Evolutionary conservation across 1,140 invertebrate genomes (phyloP).

Genomic region (Drosophila lowei): DNA sequence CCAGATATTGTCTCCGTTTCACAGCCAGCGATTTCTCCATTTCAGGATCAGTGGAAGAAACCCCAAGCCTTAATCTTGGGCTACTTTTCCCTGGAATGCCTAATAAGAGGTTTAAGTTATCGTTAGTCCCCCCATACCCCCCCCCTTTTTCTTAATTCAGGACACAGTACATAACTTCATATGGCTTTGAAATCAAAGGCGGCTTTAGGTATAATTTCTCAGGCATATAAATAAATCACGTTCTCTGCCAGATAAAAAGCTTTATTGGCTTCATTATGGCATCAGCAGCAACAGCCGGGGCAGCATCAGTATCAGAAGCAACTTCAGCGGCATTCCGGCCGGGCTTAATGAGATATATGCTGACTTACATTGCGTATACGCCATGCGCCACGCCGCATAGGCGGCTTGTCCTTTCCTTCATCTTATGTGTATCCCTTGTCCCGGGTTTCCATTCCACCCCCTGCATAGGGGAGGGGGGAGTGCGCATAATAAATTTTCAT

Average conservation of each 20-base stretch:
- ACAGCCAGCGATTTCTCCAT: too few relatives aligned
- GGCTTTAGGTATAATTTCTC: constrained; percentile 61
- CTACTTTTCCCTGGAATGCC: neutral
- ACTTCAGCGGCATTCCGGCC: constrained; percentile 31
- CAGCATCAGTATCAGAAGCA: neutral
- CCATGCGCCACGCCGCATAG: constrained; percentile 27
- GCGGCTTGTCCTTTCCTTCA: constrained; percentile 34
- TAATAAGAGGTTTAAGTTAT: constrained; percentile 26
- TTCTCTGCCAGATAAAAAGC: constrained; percentile 75
- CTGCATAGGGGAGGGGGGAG: constrained; percentile 23
- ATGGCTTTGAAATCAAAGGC: constrained; percentile 67
- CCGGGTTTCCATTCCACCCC: neutral
- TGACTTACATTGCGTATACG: constrained; percentile 54
- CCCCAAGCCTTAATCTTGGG: too few relatives aligned
- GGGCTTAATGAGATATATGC: constrained; percentile 68
- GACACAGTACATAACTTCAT: neutral
- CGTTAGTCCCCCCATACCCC: neutral
- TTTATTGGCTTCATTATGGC: constrained; percentile 79
- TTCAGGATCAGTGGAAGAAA: too few relatives aligned
- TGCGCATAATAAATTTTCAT: constrained; percentile 80
- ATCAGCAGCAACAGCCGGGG: constrained; percentile 12
- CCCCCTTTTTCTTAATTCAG: too few relatives aligned
- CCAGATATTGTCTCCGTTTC: too few relatives aligned
- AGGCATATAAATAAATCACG: constrained; percentile 74
- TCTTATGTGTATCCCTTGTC: neutral